Evolutionary conservation across 2,888 invertebrate species (phyloP).

Genomic region (Trichopoda pennipes): DNA sequence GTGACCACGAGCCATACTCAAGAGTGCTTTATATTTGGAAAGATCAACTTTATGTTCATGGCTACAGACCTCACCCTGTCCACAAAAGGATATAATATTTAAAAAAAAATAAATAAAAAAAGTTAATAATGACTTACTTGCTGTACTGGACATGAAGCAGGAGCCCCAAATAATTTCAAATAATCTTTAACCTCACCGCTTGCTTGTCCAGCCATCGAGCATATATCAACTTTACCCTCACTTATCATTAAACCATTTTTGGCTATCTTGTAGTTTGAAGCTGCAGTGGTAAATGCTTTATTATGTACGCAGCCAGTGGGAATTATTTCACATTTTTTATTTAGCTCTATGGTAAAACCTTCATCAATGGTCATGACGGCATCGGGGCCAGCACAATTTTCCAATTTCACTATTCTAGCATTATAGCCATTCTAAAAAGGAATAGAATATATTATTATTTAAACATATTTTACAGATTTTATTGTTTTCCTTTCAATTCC

Average conservation of each 20-base stretch:
- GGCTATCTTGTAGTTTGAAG: conserved; percentile 78
- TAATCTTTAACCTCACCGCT: conserved; percentile 54
- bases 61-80: conserved; percentile 79
- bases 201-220: conserved; percentile 75
- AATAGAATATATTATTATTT: background rate
- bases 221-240: conserved; percentile 81
- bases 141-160: conserved; percentile 80
- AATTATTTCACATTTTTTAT: conserved; percentile 81
- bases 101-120: background rate
- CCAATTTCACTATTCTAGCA: conserved; percentile 75
- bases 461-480: background rate
- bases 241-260: conserved; percentile 80
- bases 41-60: conserved; percentile 79
- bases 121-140: conserved; percentile 72
- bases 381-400: conserved; percentile 77
- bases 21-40: conserved; percentile 80
- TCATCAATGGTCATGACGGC: conserved; percentile 75
- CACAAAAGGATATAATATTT: conserved; percentile 57
- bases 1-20: conserved; percentile 80
- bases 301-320: conserved; percentile 80
- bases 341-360: conserved; percentile 75
- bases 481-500: conserved; percentile 1
- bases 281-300: conserved; percentile 80
- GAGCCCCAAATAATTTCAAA: conserved; percentile 55
- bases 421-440: conserved; percentile 78